Evolutionary conservation across 1,140 invertebrate species (phyloP).

Genomic region (Drosophila micromelanica): DNA sequence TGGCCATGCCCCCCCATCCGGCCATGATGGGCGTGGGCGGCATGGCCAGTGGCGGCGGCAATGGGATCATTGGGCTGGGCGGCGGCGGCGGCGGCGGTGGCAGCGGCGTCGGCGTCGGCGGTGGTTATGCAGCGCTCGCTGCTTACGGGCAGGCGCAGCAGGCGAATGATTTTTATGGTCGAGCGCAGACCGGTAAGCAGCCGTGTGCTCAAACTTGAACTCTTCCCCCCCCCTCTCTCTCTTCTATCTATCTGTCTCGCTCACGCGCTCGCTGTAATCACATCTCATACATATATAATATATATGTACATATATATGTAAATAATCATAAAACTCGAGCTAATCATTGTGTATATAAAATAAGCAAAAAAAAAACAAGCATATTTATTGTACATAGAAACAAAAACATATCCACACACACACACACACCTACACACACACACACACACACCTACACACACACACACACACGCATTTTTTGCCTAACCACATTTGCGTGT

Average conservation of each 20-base stretch:
- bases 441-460: not conserved
- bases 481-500: constrained; percentile 45
- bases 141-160: constrained; percentile 64
- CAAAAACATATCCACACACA: not conserved
- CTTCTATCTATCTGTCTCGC: constrained; percentile 44
- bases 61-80: constrained; percentile 73
- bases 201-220: constrained; percentile 61
- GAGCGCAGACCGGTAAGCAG: constrained; percentile 84
- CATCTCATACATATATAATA: constrained; percentile 12
- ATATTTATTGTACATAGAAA: not conserved
- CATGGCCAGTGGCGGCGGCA: constrained; percentile 70
- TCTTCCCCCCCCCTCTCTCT: constrained; percentile 16
- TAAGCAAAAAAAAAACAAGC: not conserved
- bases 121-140: constrained; percentile 46
- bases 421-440: constrained; percentile 1
- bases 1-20: constrained; percentile 72
- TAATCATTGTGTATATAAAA: constrained; percentile 36
- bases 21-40: constrained; percentile 74
- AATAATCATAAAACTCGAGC: constrained; percentile 10
- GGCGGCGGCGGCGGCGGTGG: constrained; percentile 60
- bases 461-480: constrained; percentile 6
- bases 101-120: constrained; percentile 20
- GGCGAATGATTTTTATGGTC: constrained; percentile 84
- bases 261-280: constrained; percentile 34
- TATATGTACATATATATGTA: constrained; percentile 10